phyloP scores from a whole-genome alignment of 2,888 invertebrate genomes.

The Ischnura elegans region DNA sequence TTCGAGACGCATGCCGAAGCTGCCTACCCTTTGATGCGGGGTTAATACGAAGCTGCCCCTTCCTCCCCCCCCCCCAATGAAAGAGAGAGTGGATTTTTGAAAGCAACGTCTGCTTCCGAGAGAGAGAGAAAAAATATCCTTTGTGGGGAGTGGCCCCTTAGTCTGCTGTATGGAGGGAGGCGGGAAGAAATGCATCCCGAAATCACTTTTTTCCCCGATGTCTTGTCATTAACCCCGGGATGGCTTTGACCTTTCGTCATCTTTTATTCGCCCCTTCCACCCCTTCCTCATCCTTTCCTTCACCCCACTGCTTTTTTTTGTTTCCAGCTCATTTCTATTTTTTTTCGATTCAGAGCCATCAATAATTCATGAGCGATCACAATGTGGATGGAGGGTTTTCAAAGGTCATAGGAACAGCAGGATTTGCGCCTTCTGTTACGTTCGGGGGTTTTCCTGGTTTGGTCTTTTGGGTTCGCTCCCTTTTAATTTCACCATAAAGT shows the following conservation, averaged over 20 bases:
- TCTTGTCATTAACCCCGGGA: constrained; percentile 31
- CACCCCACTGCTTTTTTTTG: not conserved
- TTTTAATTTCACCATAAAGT: no score
- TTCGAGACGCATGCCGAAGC: not conserved
- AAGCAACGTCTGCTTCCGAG: not conserved
- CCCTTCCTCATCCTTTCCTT: no score
- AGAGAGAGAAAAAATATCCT: not conserved
- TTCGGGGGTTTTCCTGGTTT: no score
- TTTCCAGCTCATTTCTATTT: not conserved
- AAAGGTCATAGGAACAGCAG: not conserved
- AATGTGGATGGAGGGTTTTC: not conserved
- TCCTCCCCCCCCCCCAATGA: no score
- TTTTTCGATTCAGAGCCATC: not conserved
- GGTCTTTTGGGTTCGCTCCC: no score
- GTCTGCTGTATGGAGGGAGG: not conserved
- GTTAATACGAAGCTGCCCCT: constrained; percentile 3
- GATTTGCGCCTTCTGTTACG: not conserved
- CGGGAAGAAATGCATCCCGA: not conserved
- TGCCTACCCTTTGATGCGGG: not conserved
- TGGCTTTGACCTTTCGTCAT: constrained; percentile 26
- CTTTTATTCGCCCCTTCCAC: not conserved
- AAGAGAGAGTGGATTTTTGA: constrained; percentile 31
- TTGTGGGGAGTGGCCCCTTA: not conserved
- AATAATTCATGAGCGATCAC: not conserved
- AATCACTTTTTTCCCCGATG: constrained; percentile 9